Percentiles rank a stretch among this genome's conserved stretches.
These are phyloP conservation scores for Anoplophora glabripennis DNA, from an alignment of 1,140 invertebrate genomes.

Conservation along the genomic window DNA sequence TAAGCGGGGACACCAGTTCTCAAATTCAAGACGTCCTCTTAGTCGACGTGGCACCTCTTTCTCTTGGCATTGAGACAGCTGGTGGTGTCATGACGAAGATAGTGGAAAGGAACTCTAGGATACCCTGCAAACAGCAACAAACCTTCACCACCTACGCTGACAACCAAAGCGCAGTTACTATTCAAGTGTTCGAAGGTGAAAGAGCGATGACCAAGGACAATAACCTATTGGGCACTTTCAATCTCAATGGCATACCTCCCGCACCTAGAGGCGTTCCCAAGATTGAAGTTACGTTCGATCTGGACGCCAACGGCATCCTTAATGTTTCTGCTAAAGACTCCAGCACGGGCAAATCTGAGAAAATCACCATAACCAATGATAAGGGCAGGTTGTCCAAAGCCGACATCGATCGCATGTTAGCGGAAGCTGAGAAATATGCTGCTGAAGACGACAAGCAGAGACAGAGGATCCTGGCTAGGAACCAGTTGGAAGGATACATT, in stretches of 20 bases:
- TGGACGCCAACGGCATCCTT: slow-evolving; percentile 78
- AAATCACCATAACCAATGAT: slow-evolving; percentile 88
- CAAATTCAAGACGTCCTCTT: slow-evolving; percentile 73
- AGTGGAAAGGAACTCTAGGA: slow-evolving; percentile 66
- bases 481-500: slow-evolving; percentile 79
- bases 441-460: slow-evolving; percentile 65
- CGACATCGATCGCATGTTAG: slow-evolving; percentile 90
- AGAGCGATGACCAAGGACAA: slow-evolving; percentile 46
- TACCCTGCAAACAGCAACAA: slow-evolving; percentile 68
- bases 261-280: slow-evolving; percentile 89
- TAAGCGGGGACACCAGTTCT: slow-evolving; percentile 66
- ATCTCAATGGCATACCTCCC: slow-evolving; percentile 63
- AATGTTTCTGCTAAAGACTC: slow-evolving; percentile 77
- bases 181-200: slow-evolving; percentile 55
- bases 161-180: slow-evolving; percentile 72
- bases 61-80: slow-evolving; percentile 69
- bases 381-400: slow-evolving; percentile 86
- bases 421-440: slow-evolving; percentile 71
- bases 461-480: slow-evolving; percentile 68
- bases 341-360: slow-evolving; percentile 72
- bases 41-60: slow-evolving; percentile 69
- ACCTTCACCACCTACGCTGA: slow-evolving; percentile 64
- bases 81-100: slow-evolving; percentile 65
- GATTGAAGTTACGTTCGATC: slow-evolving; percentile 81
- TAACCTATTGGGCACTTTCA: slow-evolving; percentile 58